These are phyloP conservation scores for Heliangelus exortis DNA, from an alignment of 2,797 vertebrate genomes.

Conservation along the genomic window DNA sequence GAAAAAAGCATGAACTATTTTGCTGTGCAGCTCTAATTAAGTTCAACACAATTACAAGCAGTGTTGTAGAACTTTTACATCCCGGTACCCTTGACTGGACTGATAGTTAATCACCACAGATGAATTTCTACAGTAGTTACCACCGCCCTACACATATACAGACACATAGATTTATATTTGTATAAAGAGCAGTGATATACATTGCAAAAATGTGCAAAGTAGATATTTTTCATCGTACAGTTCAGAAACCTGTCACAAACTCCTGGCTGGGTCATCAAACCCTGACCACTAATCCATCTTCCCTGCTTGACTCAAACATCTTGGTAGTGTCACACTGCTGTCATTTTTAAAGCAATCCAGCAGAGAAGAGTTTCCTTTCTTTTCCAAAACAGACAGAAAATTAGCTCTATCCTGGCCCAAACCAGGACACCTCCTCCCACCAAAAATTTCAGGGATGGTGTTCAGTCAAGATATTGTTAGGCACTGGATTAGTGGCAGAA, in stretches of 20 bases:
- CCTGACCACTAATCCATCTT: neutral
- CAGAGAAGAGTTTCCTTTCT: neutral
- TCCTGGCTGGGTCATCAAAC: neutral
- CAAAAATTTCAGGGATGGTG: neutral
- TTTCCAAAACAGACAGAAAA: neutral
- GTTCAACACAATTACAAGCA: neutral
- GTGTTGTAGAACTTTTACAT: neutral
- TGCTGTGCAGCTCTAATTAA: neutral
- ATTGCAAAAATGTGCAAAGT: neutral
- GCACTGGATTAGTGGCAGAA: neutral
- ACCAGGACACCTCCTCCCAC: neutral
- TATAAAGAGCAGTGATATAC: neutral
- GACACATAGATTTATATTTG: neutral
- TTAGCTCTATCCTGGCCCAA: no score
- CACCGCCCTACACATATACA: rapidly evolving
- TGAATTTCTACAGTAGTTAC: neutral
- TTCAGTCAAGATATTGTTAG: neutral
- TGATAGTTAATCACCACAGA: neutral
- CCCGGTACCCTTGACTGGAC: neutral
- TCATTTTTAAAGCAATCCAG: neutral
- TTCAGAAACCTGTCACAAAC: neutral
- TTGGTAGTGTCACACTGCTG: neutral
- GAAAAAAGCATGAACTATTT: conserved; percentile 29
- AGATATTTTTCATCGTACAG: neutral
- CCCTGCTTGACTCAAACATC: neutral